These are phyloP conservation scores for Drosophila neocordata DNA, from an alignment of 1,140 invertebrate genomes.

Conservation along the genomic window DNA sequence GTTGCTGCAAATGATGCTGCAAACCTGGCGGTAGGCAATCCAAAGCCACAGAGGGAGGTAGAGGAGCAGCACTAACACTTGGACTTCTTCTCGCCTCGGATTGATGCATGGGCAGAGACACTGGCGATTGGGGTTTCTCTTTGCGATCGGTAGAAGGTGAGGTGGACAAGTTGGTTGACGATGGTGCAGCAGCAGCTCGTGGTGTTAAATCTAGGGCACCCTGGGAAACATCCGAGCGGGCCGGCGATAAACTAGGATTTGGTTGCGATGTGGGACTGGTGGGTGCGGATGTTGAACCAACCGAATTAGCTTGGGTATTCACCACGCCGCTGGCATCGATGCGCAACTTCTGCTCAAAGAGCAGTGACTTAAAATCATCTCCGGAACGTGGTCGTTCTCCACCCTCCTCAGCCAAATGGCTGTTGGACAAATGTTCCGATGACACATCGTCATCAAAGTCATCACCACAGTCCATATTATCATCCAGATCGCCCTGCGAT, in stretches of 20 bases:
- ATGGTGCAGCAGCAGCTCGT: conserved; percentile 58
- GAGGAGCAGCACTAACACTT: conserved; percentile 39
- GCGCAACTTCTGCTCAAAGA: conserved; percentile 77
- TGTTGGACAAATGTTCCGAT: conserved; percentile 73
- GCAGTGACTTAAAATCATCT: conserved; percentile 74
- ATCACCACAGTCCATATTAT: conserved; percentile 85
- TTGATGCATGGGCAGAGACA: conserved; percentile 31
- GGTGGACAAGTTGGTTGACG: conserved; percentile 41
- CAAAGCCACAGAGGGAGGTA: conserved; percentile 59
- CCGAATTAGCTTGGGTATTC: conserved; percentile 64
- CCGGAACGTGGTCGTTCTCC: conserved; percentile 70
- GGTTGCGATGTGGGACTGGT: conserved; percentile 59
- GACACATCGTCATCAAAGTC: conserved; percentile 82
- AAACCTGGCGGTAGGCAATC: conserved; percentile 73
- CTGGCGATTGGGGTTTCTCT: conserved; percentile 44
- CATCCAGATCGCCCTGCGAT: conserved; percentile 86
- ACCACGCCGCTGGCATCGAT: conserved; percentile 70
- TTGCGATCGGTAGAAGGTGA: conserved; percentile 34
- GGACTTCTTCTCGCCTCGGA: conserved; percentile 35
- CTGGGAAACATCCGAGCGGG: conserved; percentile 83
- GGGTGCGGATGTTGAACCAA: conserved; percentile 66
- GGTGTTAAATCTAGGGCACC: conserved; percentile 86
- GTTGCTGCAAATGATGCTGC: conserved; percentile 77
- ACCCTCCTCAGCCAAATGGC: conserved; percentile 52
- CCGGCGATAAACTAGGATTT: conserved; percentile 73